Conservation (phyloP, 2,797 vertebrate genomes). For the Sparus aurata region DNA sequence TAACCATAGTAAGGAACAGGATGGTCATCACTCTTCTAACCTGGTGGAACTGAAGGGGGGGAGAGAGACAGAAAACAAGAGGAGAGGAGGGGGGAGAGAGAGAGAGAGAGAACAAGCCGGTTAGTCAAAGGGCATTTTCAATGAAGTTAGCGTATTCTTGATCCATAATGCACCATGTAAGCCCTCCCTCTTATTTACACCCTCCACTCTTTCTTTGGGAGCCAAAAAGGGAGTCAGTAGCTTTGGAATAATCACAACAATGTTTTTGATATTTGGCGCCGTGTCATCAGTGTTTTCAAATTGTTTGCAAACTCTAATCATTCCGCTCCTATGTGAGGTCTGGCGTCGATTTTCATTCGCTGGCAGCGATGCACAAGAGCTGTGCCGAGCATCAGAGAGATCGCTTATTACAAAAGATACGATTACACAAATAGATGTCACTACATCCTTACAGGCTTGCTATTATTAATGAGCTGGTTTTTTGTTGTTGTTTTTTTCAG, state of each 20-base stretch:
- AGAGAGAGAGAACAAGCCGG: slow-evolving; percentile 32
- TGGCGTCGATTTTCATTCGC: slow-evolving; percentile 69
- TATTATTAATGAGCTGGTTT: slow-evolving; percentile 43
- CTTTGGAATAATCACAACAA: slow-evolving; percentile 54
- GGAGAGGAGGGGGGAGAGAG: slow-evolving; percentile 1
- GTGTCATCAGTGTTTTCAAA: slow-evolving; percentile 65
- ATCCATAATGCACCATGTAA: slow-evolving; percentile 54
- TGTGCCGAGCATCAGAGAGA: slow-evolving; percentile 60
- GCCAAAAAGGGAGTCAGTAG: slow-evolving; percentile 58
- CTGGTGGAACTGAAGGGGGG: slow-evolving; percentile 95
- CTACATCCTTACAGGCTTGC: slow-evolving; percentile 43
- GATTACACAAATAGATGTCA: slow-evolving; percentile 57
- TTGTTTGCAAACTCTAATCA: slow-evolving; percentile 74
- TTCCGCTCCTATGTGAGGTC: slow-evolving; percentile 69
- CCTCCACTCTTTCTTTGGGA: slow-evolving; percentile 41
- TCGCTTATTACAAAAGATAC: slow-evolving; percentile 64
- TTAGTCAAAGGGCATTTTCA: slow-evolving; percentile 66
- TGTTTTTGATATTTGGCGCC: slow-evolving; percentile 54
- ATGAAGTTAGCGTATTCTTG: slow-evolving; percentile 55
- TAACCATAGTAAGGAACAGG: slow-evolving; percentile 99
- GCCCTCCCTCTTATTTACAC: slow-evolving; percentile 43
- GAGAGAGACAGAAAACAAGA: slow-evolving; percentile 49
- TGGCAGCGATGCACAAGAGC: slow-evolving; percentile 68
- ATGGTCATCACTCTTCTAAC: slow-evolving; percentile 99
- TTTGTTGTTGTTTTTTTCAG: neutral